Percentiles rank a stretch among this genome's conserved stretches.
phyloP scores from a whole-genome alignment of 2,797 vertebrate genomes.

The Chelidonichthys spinosus region DNA sequence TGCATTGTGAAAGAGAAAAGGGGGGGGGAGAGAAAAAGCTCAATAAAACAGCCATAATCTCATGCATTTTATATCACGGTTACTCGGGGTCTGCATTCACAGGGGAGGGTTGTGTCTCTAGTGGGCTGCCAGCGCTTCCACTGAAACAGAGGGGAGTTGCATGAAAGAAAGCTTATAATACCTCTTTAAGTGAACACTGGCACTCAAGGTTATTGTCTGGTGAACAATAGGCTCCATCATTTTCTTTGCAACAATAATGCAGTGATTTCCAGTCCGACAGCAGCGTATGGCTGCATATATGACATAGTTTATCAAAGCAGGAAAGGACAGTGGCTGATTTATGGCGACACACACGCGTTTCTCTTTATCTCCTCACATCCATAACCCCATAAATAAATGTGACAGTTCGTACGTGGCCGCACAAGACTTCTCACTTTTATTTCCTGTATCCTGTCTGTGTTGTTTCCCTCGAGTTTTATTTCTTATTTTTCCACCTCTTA shows the following conservation, averaged over 20 bases:
- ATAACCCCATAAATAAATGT: constrained; percentile 35
- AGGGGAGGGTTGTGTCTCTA: constrained; percentile 56
- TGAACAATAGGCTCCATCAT: constrained; percentile 52
- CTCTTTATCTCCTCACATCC: constrained; percentile 14
- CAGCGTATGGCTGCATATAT: background rate
- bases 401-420: constrained; percentile 28
- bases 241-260: constrained; percentile 47
- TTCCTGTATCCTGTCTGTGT: constrained; percentile 48
- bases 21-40: constrained; percentile 76
- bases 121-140: constrained; percentile 58
- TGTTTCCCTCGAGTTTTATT: constrained; percentile 27
- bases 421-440: constrained; percentile 47
- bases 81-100: constrained; percentile 60
- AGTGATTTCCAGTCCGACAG: constrained; percentile 40
- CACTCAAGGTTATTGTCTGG: constrained; percentile 70
- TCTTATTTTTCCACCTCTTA: background rate
- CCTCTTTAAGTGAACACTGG: constrained; percentile 51
- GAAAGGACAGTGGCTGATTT: constrained; percentile 20
- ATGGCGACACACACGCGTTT: constrained; percentile 9
- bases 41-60: constrained; percentile 84
- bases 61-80: constrained; percentile 81
- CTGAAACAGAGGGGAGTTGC: constrained; percentile 56
- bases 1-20: constrained; percentile 77
- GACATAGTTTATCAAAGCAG: constrained; percentile 20
- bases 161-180: constrained; percentile 69